Conservation (phyloP, 35 echinoderm and acorn worm genomes). For the Antedon bifida region DNA sequence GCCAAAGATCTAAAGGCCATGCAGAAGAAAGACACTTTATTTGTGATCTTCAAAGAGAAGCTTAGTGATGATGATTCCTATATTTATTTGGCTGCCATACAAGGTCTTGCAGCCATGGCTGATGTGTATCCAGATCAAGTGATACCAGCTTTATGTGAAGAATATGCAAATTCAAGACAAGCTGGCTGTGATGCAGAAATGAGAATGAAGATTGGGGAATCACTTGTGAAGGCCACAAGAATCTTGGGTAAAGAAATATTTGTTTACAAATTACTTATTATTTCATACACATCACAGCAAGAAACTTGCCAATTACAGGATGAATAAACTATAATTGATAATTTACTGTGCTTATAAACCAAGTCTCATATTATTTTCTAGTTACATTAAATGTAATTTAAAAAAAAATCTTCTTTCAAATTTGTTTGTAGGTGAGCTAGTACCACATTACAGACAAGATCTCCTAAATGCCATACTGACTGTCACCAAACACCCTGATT, state of each 20-base stretch:
- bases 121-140: constrained; percentile 53
- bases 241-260: constrained; percentile 35
- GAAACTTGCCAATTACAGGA: no score
- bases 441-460: constrained; percentile 34
- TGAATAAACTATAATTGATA: background rate
- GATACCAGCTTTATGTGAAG: constrained; percentile 47
- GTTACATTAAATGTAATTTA: no score
- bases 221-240: constrained; percentile 67
- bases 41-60: constrained; percentile 65
- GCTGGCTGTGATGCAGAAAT: constrained; percentile 26
- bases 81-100: constrained; percentile 67
- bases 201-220: constrained; percentile 79
- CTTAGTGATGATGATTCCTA: constrained; percentile 75
- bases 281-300: no score
- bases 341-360: no score
- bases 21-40: constrained; percentile 44
- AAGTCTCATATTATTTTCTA: no score
- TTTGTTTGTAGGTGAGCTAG: constrained; percentile 56
- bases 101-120: constrained; percentile 51
- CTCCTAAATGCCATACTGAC: constrained; percentile 49
- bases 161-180: constrained; percentile 20
- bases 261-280: background rate
- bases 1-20: constrained; percentile 53
- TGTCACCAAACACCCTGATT: constrained; percentile 48
- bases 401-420: no score